Evolutionary conservation across 2,888 invertebrate genomes (phyloP).

Genomic region (Germaria angustata): DNA sequence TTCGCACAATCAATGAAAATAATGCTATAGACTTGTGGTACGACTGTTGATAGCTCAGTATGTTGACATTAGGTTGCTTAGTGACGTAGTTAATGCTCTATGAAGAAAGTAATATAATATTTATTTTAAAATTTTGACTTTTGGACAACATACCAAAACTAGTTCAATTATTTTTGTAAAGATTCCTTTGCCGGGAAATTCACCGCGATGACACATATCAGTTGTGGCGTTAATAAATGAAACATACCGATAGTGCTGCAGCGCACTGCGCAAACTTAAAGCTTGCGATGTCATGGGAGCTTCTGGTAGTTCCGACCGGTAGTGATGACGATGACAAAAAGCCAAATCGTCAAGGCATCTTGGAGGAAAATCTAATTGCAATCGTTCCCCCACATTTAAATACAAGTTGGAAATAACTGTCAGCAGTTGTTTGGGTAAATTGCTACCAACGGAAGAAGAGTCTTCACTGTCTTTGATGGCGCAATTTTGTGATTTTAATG

Average conservation of each 20-base stretch:
- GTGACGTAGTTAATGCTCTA: constrained; percentile 70
- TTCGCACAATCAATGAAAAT: constrained; percentile 73
- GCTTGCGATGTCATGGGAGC: constrained; percentile 70
- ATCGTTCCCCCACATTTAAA: constrained; percentile 73
- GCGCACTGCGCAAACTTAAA: constrained; percentile 71
- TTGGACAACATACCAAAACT: constrained; percentile 72
- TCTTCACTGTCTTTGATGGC: constrained; percentile 27
- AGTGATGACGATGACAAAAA: constrained; percentile 75
- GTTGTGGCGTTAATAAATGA: constrained; percentile 74
- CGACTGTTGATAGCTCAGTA: constrained; percentile 59
- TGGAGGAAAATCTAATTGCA: constrained; percentile 73
- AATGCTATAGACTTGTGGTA: constrained; percentile 72
- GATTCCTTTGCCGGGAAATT: constrained; percentile 76
- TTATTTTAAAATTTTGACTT: not conserved
- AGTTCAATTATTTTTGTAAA: constrained; percentile 76
- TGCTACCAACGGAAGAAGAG: not conserved
- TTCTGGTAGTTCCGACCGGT: constrained; percentile 73
- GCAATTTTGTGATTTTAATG: constrained; percentile 47
- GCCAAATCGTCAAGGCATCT: constrained; percentile 74
- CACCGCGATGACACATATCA: constrained; percentile 73
- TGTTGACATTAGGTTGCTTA: constrained; percentile 42
- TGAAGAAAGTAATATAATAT: not conserved
- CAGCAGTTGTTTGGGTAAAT: constrained; percentile 71
- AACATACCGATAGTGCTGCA: constrained; percentile 74
- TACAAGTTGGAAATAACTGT: constrained; percentile 75